These are phyloP conservation scores for Calidris pygmaea DNA, from an alignment of 2,113 vertebrate genomes.

Conservation along the genomic window DNA sequence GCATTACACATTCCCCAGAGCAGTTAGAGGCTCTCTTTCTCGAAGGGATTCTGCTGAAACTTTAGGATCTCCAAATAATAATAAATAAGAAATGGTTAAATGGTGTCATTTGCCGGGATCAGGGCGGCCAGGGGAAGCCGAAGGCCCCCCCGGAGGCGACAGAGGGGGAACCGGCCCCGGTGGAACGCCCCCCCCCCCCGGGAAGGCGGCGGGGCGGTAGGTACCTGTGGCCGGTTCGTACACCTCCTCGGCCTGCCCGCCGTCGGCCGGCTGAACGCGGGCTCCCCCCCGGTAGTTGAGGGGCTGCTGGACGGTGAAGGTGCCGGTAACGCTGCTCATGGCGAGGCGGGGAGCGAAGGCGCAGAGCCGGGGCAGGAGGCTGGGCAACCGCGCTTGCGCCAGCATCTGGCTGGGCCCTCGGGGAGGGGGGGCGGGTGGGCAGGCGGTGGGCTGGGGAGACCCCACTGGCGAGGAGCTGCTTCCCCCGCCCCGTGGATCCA, in stretches of 20 bases:
- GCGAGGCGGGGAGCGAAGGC: not conserved
- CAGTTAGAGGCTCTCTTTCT: not conserved
- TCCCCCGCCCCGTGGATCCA: not conserved
- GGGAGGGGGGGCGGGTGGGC: too few relatives aligned
- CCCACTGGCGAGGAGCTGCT: fast-evolving
- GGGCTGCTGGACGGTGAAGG: constrained; percentile 72
- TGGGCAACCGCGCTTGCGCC: not conserved
- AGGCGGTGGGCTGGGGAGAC: fast-evolving
- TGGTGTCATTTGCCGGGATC: not conserved
- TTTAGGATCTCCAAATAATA: fast-evolving
- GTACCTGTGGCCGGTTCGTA: constrained; percentile 92
- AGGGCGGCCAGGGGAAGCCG: not conserved
- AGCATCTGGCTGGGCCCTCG: not conserved
- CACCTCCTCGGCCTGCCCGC: constrained; percentile 77
- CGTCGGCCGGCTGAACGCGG: constrained; percentile 75
- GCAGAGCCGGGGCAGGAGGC: not conserved
- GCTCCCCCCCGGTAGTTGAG: constrained; percentile 87
- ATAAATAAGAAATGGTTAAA: fast-evolving
- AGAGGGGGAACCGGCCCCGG: not conserved
- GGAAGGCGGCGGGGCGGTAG: not conserved
- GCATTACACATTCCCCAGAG: not conserved
- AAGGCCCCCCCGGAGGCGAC: not conserved
- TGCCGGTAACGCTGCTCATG: constrained; percentile 77
- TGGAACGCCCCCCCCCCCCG: fast-evolving
- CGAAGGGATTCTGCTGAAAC: not conserved